Evolutionary conservation across 92 coral and sea anemone genomes (phyloP), one percentile per base, ranked within the genome.

Genomic region (Palythoa grandis): DNA sequence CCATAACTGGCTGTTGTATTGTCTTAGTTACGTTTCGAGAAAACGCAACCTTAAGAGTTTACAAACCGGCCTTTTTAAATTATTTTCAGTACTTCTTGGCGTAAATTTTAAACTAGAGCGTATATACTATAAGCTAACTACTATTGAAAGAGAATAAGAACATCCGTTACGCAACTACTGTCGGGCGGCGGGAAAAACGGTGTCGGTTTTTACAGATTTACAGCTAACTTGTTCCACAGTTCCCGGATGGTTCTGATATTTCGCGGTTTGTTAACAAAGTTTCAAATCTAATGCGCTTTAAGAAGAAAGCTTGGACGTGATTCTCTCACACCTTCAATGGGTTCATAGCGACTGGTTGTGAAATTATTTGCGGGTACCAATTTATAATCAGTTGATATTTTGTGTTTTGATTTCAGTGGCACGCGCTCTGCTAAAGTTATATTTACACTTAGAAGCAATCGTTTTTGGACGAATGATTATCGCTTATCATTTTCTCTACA

Each of bases 391-490:
- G 29, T 29, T 17, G 22, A 15, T 60, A 7, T 16, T 58, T 58
- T 60, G 15, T 56, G 40, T 25, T 77, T 57, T 53, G 23, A n/a
- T 76, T 78, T 78, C n/a, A 5, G 10, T 13, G 52, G 52, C 83
- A 58, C 70, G 69, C 70, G 54, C 35, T 24, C 52, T 22, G 12
- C n/a, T 35, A 57, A 56, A 78, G 53, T 58, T 35, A 58, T 57
- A 40, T 37, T 56, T 56, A 78, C 83, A 35, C 35, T 78, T 56
- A 60, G 20, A 57, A 48, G 8, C 54, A 78, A 29, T 17, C 83
- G 37, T 16, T 67, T 24, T 53, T 23, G 58, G 43, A 20, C 1
- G 19, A 78, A 57, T 20, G 56, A 43, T 37, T 60, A 56, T 19
- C 35, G 39, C 10, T 8, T 17, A 50, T 17, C 23, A 6, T 29